These are phyloP conservation scores for Yasuhikotakia modesta DNA, from an alignment of 2,797 vertebrate genomes.

Conservation along the genomic window DNA sequence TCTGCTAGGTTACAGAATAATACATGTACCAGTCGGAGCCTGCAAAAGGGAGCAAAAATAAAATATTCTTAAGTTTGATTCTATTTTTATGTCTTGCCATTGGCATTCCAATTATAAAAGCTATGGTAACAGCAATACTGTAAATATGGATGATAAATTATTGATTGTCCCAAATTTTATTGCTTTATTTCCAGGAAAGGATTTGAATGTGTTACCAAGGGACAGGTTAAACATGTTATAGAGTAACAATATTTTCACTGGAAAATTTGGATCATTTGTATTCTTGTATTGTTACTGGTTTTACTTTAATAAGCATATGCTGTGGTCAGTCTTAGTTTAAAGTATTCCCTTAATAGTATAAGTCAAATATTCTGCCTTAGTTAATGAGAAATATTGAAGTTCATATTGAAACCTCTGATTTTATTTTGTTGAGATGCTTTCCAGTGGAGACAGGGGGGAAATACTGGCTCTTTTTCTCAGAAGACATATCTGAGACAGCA, in stretches of 20 bases:
- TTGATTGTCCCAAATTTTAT: conserved; percentile 50
- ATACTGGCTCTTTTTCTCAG: background rate
- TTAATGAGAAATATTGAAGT: background rate
- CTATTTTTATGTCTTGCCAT: conserved; percentile 66
- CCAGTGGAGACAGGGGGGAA: background rate
- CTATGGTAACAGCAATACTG: conserved; percentile 48
- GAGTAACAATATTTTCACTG: conserved; percentile 6
- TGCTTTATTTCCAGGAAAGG: conserved; percentile 36
- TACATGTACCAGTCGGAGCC: conserved; percentile 67
- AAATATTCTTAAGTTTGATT: conserved; percentile 66
- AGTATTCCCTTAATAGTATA: background rate
- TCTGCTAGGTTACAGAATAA: conserved; percentile 64
- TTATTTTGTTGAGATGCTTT: background rate
- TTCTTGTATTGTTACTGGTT: no score
- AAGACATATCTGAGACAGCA: background rate
- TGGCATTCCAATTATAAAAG: conserved; percentile 55
- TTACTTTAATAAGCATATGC: no score
- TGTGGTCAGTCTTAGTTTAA: background rate
- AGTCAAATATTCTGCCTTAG: background rate
- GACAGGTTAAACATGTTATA: conserved; percentile 1
- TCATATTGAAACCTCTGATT: background rate
- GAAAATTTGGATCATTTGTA: no score
- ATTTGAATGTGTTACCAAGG: conserved; percentile 40
- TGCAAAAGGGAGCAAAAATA: conserved; percentile 55
- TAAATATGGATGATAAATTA: conserved; percentile 62